Conservation (phyloP, 2,888 invertebrate genomes). For the Cosmorhoe ocellata region DNA sequence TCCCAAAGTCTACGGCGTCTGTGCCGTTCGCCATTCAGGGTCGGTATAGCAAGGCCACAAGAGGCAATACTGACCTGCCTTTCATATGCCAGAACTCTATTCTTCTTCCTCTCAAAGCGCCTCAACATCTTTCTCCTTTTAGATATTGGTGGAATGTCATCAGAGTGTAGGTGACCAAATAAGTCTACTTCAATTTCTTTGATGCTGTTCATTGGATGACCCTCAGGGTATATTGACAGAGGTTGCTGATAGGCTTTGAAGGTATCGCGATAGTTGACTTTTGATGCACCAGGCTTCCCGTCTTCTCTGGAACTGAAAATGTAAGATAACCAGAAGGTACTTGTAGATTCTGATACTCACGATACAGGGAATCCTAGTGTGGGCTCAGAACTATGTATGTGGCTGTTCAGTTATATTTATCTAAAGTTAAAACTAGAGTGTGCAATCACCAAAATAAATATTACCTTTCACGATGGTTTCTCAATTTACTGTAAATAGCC, state of each 20-base stretch:
- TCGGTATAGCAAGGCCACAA: conserved; percentile 26
- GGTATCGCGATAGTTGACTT: conserved; percentile 38
- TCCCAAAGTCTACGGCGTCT: conserved; percentile 41
- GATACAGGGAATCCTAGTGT: too few species aligned
- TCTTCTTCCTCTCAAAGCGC: conserved; percentile 69
- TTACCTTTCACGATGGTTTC: conserved; percentile 51
- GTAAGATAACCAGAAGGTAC: too few species aligned
- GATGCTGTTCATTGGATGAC: conserved; percentile 80
- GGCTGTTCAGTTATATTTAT: too few species aligned
- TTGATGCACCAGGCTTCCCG: conserved; percentile 46
- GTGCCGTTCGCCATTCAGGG: conserved; percentile 8
- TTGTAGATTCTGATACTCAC: too few species aligned
- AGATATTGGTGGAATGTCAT: conserved; percentile 64
- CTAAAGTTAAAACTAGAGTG: too few species aligned
- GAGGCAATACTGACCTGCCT: conserved; percentile 38
- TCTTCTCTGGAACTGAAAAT: conserved; percentile 40
- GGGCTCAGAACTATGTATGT: too few species aligned
- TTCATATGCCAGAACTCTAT: conserved; percentile 50
- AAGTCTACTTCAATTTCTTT: conserved; percentile 73
- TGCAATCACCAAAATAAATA: background rate
- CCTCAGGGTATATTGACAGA: conserved; percentile 59
- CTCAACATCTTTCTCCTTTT: conserved; percentile 74
- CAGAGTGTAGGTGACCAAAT: conserved; percentile 65
- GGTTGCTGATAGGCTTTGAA: conserved; percentile 43
- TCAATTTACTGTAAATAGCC: conserved; percentile 60